Evolutionary conservation across 2,888 invertebrate species (phyloP), one percentile per base, ranked within the genome.

Genomic region (Reticulitermes lucifugus): DNA sequence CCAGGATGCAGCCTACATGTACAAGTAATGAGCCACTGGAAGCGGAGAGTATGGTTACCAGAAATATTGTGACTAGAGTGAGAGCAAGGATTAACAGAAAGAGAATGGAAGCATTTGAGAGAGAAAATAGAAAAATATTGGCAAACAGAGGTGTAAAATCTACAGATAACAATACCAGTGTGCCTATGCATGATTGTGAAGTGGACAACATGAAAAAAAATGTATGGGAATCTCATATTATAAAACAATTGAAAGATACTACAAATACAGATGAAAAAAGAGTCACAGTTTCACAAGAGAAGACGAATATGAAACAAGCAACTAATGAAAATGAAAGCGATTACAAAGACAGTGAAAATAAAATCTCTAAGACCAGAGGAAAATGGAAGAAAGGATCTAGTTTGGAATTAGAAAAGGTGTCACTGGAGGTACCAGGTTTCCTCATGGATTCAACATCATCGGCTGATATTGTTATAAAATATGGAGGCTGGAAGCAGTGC

Each of bases 381-480:
- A 77, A 77, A 46, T 77, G 77, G 77, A 77, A 77, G 77, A 77
- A 77, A 46, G 77, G 46, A 12, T 46, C 77, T 46, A 46, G 46
- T 43, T 46, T 77, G 22, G 77, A 77, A 43, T 46, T 77, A n/a
- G 77, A 12, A 46, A 77, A 46, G 41, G 46, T 9, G n/a, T 43
- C 77, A 51, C 41, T 77, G n/a, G 77, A 77, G 41, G 9, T 51
- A 18, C 51, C 77, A 25, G 77, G 51, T 3, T 77, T 77, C 41
- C 77, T 77, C 0, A 77, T 77, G 77, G 77, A 77, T 46, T 77
- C 77, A n/a, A 77, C 77, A 46, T 46, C 43, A 22, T 77, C 77
- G 4, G 77, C 51, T 46, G 77, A 77, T 46, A n/a, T 46, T 77
- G 77, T 77, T 43, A 46, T 77, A 46, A 77, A 77, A 77, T 77